Evolutionary conservation across 2,797 vertebrate species (phyloP).

Genomic region (Lepus oiostolus): DNA sequence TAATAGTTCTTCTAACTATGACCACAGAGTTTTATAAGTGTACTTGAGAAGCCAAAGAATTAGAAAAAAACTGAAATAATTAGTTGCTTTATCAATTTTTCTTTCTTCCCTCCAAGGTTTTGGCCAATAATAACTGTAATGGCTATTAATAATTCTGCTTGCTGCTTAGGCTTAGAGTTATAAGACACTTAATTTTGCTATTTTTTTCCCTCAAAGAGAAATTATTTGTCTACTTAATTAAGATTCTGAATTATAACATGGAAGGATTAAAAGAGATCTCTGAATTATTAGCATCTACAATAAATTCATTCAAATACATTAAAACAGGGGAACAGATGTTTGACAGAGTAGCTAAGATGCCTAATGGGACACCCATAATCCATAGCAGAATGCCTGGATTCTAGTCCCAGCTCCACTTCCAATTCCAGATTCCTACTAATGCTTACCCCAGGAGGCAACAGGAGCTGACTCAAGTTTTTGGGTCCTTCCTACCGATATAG

Average conservation of each 20-base stretch:
- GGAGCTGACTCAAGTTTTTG: too few species aligned
- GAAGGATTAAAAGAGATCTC: constrained; percentile 28
- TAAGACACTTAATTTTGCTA: constrained; percentile 30
- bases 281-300: not conserved
- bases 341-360: too few species aligned
- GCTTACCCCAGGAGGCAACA: too few species aligned
- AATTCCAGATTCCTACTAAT: too few species aligned
- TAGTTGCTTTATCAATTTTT: constrained; percentile 20
- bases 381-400: too few species aligned
- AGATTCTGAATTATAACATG: not conserved
- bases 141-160: constrained; percentile 31
- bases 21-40: not conserved
- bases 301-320: not conserved
- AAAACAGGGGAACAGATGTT: not conserved
- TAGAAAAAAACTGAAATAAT: constrained; percentile 46
- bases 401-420: too few species aligned
- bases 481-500: too few species aligned
- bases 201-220: constrained; percentile 44
- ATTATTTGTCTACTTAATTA: constrained; percentile 28
- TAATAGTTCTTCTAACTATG: not conserved
- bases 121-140: not conserved
- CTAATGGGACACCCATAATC: too few species aligned
- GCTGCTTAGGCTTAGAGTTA: not conserved
- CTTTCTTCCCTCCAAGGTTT: not conserved
- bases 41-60: not conserved